These are phyloP conservation scores for Lasioglossum marginatum DNA, from an alignment of 2,888 invertebrate genomes.

Conservation along the genomic window DNA sequence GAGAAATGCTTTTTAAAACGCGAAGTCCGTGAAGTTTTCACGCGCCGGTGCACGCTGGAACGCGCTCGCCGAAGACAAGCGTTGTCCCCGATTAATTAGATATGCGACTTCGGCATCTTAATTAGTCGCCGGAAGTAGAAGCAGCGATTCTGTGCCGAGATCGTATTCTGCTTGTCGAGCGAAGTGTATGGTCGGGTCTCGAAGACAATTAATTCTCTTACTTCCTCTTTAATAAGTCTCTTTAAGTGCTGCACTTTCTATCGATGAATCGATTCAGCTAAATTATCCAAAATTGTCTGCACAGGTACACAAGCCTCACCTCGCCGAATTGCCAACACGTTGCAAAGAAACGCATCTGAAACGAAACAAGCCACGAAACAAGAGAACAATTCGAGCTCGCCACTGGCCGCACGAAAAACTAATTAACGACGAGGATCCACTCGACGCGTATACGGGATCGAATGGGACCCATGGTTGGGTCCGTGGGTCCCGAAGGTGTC, in stretches of 20 bases:
- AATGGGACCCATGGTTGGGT: neutral
- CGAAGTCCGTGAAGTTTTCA: slow-evolving; percentile 9
- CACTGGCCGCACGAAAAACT: neutral
- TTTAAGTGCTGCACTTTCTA: too few species aligned
- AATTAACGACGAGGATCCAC: slow-evolving; percentile 21
- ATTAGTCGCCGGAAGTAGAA: slow-evolving; percentile 1
- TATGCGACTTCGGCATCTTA: neutral
- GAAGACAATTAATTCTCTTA: neutral
- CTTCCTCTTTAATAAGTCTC: too few species aligned
- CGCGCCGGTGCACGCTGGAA: neutral
- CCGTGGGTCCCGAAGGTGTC: slow-evolving; percentile 32
- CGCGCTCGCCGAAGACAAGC: slow-evolving; percentile 21
- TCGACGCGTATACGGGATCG: neutral
- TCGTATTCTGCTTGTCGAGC: neutral
- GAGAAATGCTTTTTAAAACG: neutral
- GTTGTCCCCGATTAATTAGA: slow-evolving; percentile 42
- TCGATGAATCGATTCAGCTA: too few species aligned
- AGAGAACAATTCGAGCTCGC: neutral
- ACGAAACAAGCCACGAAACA: neutral
- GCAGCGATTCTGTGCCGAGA: neutral
- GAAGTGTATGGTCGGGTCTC: neutral
- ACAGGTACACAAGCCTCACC: neutral
- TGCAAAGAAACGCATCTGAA: neutral
- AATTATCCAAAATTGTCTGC: neutral
- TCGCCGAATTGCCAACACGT: neutral